phyloP scores from a whole-genome alignment of 2,888 invertebrate species.

The Thalpophila matura region DNA sequence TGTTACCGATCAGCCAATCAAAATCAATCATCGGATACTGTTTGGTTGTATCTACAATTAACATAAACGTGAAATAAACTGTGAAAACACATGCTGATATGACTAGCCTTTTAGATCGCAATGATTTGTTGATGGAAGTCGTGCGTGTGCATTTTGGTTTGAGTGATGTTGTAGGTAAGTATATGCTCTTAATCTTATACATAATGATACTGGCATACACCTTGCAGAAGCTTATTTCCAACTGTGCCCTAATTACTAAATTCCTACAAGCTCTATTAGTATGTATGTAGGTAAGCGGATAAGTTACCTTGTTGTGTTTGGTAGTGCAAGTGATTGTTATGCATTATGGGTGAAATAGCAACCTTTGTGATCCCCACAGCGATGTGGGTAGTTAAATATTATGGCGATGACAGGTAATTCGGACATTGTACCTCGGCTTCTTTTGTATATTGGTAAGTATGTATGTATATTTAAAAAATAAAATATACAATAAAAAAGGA shows the following conservation, averaged over 20 bases:
- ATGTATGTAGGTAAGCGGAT: conserved; percentile 25
- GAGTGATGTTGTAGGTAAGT: conserved; percentile 49
- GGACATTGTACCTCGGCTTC: conserved; percentile 21
- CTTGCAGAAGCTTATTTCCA: conserved; percentile 10
- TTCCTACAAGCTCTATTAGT: conserved; percentile 47
- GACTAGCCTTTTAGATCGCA: conserved; percentile 53
- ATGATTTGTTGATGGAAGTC: conserved; percentile 52
- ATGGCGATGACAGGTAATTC: conserved; percentile 16
- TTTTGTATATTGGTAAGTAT: conserved; percentile 14
- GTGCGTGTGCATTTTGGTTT: conserved; percentile 52
- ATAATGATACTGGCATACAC: conserved; percentile 44
- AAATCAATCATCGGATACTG: conserved; percentile 91
- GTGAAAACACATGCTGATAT: conserved; percentile 60
- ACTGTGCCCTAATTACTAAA: conserved; percentile 15
- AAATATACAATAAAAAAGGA: conserved; percentile 2
- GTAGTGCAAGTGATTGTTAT: conserved; percentile 39
- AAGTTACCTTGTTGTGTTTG: conserved; percentile 35
- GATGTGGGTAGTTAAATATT: conserved; percentile 23
- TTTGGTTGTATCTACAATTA: conserved; percentile 90
- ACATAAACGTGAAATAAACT: conserved; percentile 85
- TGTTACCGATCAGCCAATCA: conserved; percentile 90
- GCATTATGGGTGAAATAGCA: conserved; percentile 46
- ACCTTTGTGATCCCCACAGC: conserved; percentile 33
- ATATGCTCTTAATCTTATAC: conserved; percentile 41
- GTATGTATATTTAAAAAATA: conserved; percentile 13